These are phyloP conservation scores for Blastomussa wellsi DNA, from an alignment of 92 coral and sea anemone genomes.

Conservation along the genomic window DNA sequence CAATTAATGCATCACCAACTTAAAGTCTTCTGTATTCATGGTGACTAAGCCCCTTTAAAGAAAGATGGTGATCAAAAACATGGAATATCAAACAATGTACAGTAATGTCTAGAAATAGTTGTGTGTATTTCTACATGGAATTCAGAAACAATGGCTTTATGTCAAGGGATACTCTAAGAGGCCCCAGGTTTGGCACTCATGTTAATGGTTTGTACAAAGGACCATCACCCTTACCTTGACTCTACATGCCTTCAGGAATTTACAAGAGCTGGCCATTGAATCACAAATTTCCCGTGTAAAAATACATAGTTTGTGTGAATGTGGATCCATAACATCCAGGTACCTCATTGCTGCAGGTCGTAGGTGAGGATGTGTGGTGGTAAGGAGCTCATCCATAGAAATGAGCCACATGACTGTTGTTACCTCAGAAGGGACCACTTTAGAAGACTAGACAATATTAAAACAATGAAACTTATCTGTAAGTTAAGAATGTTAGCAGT, in stretches of 20 bases:
- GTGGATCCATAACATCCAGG: conserved; percentile 63
- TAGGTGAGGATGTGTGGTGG: conserved; percentile 61
- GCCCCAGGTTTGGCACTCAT: neutral
- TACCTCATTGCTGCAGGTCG: conserved; percentile 63
- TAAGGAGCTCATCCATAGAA: conserved; percentile 81
- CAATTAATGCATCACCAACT: too few species aligned
- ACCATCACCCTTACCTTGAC: conserved; percentile 56
- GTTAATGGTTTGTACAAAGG: neutral
- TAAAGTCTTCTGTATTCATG: too few species aligned
- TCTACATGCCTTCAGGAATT: conserved; percentile 61
- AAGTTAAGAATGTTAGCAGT: neutral
- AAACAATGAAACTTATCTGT: neutral
- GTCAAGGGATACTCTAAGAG: too few species aligned
- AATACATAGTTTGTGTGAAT: conserved; percentile 54
- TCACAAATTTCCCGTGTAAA: conserved; percentile 49
- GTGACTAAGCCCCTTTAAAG: too few species aligned
- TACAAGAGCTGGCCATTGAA: conserved; percentile 64
- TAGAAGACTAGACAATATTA: conserved; percentile 48
- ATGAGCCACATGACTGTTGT: conserved; percentile 80
- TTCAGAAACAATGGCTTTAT: too few species aligned
- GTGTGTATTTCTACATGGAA: too few species aligned
- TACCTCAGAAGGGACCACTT: conserved; percentile 71
- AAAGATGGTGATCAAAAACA: too few species aligned
- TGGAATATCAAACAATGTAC: too few species aligned
- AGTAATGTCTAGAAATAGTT: too few species aligned